Conservation (phyloP, 2,888 invertebrate species). For the Argyresthia albistria region DNA sequence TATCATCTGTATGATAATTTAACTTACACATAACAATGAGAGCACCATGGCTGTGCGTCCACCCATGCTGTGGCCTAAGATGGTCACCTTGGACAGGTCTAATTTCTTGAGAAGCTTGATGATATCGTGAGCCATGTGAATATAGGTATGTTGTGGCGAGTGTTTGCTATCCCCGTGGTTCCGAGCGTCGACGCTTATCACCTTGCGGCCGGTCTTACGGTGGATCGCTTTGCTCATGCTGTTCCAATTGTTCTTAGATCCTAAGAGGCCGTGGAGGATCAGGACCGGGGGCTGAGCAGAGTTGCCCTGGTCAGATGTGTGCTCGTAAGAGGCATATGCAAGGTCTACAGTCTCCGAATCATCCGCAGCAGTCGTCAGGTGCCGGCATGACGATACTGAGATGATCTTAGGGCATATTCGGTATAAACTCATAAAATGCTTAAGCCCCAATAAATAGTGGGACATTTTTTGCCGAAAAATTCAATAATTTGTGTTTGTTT, state of each 20-base stretch:
- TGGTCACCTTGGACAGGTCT: slow-evolving; percentile 74
- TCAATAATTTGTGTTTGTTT: slow-evolving; percentile 24
- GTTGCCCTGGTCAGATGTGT: slow-evolving; percentile 36
- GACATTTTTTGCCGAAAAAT: slow-evolving; percentile 23
- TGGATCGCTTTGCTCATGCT: slow-evolving; percentile 85
- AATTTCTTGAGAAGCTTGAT: slow-evolving; percentile 75
- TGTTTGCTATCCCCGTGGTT: slow-evolving; percentile 98
- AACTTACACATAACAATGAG: slow-evolving; percentile 76
- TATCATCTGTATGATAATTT: background rate
- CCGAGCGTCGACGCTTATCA: slow-evolving; percentile 89
- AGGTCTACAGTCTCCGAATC: slow-evolving; percentile 73
- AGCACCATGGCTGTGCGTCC: slow-evolving; percentile 92
- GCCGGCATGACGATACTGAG: slow-evolving; percentile 18
- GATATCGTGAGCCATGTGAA: slow-evolving; percentile 77
- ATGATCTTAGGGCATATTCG: slow-evolving; percentile 12
- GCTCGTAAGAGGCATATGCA: slow-evolving; percentile 78
- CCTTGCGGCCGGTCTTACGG: slow-evolving; percentile 77
- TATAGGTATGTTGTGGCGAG: slow-evolving; percentile 80
- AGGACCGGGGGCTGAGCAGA: slow-evolving; percentile 75
- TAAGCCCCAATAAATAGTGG: slow-evolving; percentile 6
- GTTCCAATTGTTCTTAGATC: slow-evolving; percentile 95
- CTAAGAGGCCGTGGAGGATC: slow-evolving; percentile 92
- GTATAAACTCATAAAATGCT: background rate
- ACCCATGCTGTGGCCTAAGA: slow-evolving; percentile 96
- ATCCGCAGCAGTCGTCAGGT: slow-evolving; percentile 28